These are phyloP conservation scores for Serrognathus titanus DNA, from an alignment of 2,888 invertebrate genomes.

Conservation along the genomic window DNA sequence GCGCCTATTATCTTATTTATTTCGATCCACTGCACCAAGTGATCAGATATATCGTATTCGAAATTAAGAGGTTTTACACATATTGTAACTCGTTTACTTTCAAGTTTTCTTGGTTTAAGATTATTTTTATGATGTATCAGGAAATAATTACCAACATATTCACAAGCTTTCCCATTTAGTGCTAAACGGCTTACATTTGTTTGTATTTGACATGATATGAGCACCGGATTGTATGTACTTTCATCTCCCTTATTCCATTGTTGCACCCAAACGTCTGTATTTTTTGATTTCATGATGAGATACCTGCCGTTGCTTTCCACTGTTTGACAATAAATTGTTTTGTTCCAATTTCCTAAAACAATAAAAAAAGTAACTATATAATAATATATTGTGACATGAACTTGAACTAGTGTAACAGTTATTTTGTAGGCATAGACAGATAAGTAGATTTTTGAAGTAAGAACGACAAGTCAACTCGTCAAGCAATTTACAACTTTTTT, in stretches of 20 bases:
- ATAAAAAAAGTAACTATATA: slow-evolving; percentile 23
- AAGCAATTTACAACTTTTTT: too few species aligned
- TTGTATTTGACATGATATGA: slow-evolving; percentile 63
- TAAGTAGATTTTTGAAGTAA: too few species aligned
- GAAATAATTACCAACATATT: too few species aligned
- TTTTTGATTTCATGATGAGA: slow-evolving; percentile 48
- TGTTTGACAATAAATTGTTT: slow-evolving; percentile 56
- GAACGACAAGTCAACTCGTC: too few species aligned
- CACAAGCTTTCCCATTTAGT: slow-evolving; percentile 53
- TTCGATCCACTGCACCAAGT: slow-evolving; percentile 70
- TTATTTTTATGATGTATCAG: too few species aligned
- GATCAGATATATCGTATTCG: slow-evolving; percentile 58
- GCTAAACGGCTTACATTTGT: slow-evolving; percentile 50
- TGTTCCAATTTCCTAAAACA: slow-evolving; percentile 41
- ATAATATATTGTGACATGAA: too few species aligned
- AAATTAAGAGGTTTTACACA: slow-evolving; percentile 73
- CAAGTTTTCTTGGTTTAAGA: slow-evolving; percentile 23
- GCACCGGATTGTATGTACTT: slow-evolving; percentile 55
- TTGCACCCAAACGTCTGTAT: slow-evolving; percentile 61
- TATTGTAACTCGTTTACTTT: slow-evolving; percentile 50
- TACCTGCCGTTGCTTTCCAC: slow-evolving; percentile 39
- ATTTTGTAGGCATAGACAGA: too few species aligned
- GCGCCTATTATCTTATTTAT: slow-evolving; percentile 65
- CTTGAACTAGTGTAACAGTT: too few species aligned
- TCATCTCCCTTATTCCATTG: slow-evolving; percentile 56